Evolutionary conservation across 2,113 vertebrate genomes (phyloP), one percentile per base, ranked within the genome.

Genomic region (Eclectus roratus): DNA sequence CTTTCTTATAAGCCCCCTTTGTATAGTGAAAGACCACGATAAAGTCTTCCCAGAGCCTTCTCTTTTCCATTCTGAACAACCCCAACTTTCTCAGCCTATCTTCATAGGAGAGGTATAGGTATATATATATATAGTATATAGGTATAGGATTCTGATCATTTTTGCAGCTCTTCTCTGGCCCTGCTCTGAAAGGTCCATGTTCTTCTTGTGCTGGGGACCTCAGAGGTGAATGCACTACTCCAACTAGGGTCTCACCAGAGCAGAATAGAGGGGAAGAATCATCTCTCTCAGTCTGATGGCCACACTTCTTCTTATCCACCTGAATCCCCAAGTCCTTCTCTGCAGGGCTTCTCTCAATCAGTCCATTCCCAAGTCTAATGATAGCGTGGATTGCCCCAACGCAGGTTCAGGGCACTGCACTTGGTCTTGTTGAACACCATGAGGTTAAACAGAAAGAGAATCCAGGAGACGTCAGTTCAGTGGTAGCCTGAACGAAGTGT

Each of bases 161-260:
- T 35, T 35, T 35, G 33, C 3, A 1, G 33, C 33, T 24, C n/a
- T 58, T 35, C 21, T 58, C 33, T 16, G 56, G 9, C 63, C 12
- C 7, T 3, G 0, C 15, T 46, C 23, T 20, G 37, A 37, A 4
- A 69, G 13, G 8, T 11, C 13, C 20, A 1, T 56, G 13, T 68
- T 37, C 21, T 25, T 61, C 41, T 63, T 61, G 0, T 56, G 5
- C 8, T n/a, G 27, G 3, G 20, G 5, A 10, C 2, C 39, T 15
- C 35, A 41, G 15, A 39, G 3, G 15, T 49, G 10, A 14, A 44
- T 8, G 5, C 60, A 47, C 17, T 11, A 47, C 10, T 35, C 9
- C 60, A 35, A n/a, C 24, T 6, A 21, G 23, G 13, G 3, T 78
- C 23, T 73, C 80, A 37, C 37, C 10, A 46, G 39, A 60, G 11